phyloP scores from a whole-genome alignment of 2,113 vertebrate genomes.

The Clarias batrachus region DNA sequence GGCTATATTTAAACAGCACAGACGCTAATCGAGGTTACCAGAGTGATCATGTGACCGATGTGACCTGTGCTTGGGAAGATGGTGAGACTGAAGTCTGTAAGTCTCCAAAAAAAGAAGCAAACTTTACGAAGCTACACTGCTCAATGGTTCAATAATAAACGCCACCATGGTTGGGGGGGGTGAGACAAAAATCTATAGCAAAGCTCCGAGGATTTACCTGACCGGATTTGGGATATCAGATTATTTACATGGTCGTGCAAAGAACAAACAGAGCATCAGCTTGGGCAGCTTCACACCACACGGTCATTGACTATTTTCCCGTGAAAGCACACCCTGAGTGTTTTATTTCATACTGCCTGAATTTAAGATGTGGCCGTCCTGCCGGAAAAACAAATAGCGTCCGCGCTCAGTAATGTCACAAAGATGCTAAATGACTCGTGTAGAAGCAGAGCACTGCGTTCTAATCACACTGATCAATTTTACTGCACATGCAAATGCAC shows the following conservation, averaged over 20 bases:
- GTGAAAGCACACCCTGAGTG: not conserved
- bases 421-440: not conserved
- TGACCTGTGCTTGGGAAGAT: constrained; percentile 10
- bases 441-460: not conserved
- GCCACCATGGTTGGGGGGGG: not conserved
- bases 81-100: constrained; percentile 4
- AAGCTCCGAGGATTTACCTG: not conserved
- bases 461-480: not conserved
- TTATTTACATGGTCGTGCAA: no score
- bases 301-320: not conserved
- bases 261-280: not conserved
- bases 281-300: not conserved
- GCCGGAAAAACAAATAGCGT: not conserved
- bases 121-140: not conserved
- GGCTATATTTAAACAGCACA: not conserved
- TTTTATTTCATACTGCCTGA: not conserved
- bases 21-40: constrained; percentile 8
- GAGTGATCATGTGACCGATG: not conserved
- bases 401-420: not conserved
- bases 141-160: not conserved
- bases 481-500: not conserved
- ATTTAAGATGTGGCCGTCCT: not conserved
- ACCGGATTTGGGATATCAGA: not conserved
- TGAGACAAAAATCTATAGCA: not conserved
- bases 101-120: not conserved